These are phyloP conservation scores for Vulpes ferrilata DNA, from an alignment of 2,113 vertebrate genomes.

Conservation along the genomic window DNA sequence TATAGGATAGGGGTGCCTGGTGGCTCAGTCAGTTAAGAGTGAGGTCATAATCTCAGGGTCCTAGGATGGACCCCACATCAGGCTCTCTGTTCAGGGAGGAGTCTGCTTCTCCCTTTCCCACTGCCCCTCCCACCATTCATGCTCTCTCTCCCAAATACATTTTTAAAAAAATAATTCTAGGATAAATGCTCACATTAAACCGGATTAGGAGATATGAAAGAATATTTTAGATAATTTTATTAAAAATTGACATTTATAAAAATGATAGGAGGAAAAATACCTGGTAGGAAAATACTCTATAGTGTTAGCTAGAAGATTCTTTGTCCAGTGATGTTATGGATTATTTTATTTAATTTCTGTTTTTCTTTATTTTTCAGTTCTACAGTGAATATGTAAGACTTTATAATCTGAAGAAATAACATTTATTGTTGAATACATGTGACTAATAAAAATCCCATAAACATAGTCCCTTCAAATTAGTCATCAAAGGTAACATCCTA, in stretches of 20 bases:
- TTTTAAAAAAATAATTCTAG: not conserved
- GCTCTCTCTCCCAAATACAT: not conserved
- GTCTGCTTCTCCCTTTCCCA: not conserved
- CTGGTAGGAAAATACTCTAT: not conserved
- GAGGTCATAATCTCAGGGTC: not conserved
- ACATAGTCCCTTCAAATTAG: not conserved
- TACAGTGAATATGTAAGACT: not conserved
- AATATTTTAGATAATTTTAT: slow-evolving; percentile 19
- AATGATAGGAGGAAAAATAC: not conserved
- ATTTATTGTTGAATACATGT: not conserved
- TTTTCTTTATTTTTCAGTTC: slow-evolving; percentile 2
- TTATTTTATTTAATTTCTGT: not conserved
- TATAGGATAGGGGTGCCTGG: not conserved
- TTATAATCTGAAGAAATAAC: slow-evolving; percentile 17
- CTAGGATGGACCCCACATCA: not conserved
- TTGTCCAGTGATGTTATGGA: not conserved
- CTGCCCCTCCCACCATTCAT: not conserved
- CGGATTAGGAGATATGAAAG: not conserved
- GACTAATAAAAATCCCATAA: slow-evolving; percentile 20
- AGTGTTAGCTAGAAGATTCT: not conserved
- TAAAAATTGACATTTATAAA: not conserved
- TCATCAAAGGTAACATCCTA: not conserved
- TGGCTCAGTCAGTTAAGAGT: not conserved
- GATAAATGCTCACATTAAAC: not conserved
- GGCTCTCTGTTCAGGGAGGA: not conserved